Evolutionary conservation across 2,113 vertebrate species (phyloP), one percentile per base, ranked within the genome.

Genomic region (Calypte anna): DNA sequence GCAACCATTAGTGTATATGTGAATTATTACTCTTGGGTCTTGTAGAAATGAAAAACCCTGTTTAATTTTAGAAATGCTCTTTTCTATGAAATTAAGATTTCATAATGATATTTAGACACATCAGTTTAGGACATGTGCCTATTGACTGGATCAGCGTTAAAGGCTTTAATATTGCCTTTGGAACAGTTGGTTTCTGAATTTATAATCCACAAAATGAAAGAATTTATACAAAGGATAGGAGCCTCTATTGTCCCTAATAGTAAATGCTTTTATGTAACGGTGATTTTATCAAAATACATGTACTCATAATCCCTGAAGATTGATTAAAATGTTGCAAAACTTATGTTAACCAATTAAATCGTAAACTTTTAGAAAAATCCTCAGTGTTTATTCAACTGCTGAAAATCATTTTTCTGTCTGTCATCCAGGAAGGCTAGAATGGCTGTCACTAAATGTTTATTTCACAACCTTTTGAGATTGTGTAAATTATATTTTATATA

Each of bases 11-110:
- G 20, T 80, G 83, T 93, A 88, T 77, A 86, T 69, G 59, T 91
- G 76, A 91, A 86, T 76, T 93, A 94, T 88, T 94, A 58, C 76
- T 58, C 43, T n/a, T 66, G 43, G 81, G 58, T 85, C 80, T n/a
- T 80, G 30, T 25, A 64, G 69, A 83, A 90, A 79, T 82, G 24
- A 50, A 83, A 91, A 92, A 81, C 22, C 53, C 17, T 27, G 67
- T 91, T 96, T 94, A 53, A 63, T 89, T 94, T 87, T 48, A 70
- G 51, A 94, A 95, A 92, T 93, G 53, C 4, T 91, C 46, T 94
- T 93, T 94, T 77, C 59, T 74, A 59, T 74, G 40, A 74, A 95
- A 93, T 96, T 95, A 93, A 92, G 82, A 88, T 77, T 94, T 86
- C 85, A 91, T 94, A 86, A 75, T 82, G 61, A 61, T 90, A 73